A percentile compares a stretch with the other conserved stretches of the same genome.
Evolutionary conservation across 2,113 vertebrate genomes (phyloP).

Genomic region (Carettochelys insculpta): DNA sequence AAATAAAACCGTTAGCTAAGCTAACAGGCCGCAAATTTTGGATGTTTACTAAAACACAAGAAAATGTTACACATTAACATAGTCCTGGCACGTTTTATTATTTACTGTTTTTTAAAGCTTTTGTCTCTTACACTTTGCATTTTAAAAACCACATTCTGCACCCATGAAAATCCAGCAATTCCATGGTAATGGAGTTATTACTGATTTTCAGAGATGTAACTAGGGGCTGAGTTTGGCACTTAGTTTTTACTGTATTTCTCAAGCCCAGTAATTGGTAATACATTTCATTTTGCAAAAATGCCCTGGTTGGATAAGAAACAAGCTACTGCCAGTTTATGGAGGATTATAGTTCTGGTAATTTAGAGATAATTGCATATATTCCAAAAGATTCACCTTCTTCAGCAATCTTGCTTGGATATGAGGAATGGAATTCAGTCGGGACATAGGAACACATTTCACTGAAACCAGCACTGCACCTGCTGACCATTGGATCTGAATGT

Average conservation of each 20-base stretch:
- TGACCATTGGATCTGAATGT: no score
- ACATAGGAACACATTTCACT: no score
- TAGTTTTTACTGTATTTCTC: constrained; percentile 4
- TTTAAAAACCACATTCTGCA: neutral
- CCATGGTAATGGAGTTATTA: neutral
- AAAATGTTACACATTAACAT: neutral
- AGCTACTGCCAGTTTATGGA: neutral
- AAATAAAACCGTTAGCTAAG: constrained; percentile 17
- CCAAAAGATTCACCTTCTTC: neutral
- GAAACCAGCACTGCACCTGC: no score
- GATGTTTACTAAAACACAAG: constrained; percentile 19
- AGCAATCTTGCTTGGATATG: no score
- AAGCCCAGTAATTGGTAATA: neutral
- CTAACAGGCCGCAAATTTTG: neutral
- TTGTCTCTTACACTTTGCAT: constrained; percentile 4
- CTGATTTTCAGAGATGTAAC: constrained; percentile 5
- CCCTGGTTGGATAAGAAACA: neutral
- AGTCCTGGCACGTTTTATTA: constrained; percentile 4
- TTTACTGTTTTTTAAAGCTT: neutral
- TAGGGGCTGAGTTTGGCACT: neutral
- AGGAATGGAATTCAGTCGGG: no score
- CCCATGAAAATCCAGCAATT: constrained; percentile 3
- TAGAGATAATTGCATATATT: neutral
- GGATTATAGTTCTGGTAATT: neutral
- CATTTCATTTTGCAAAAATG: neutral